These are phyloP conservation scores for Hetaerina titia DNA, from an alignment of 2,888 invertebrate genomes.

Conservation along the genomic window DNA sequence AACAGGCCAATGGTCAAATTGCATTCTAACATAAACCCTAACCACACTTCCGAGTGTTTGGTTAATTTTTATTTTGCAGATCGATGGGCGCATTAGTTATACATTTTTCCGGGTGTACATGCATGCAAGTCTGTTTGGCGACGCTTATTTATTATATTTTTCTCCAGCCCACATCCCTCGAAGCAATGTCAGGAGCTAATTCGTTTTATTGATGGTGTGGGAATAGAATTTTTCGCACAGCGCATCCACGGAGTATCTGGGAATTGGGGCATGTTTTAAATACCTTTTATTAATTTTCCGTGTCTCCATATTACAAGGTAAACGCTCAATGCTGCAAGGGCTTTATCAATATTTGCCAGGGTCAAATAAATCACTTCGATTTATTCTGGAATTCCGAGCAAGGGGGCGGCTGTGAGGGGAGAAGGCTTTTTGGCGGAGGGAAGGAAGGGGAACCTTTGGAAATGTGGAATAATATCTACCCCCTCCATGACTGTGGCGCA, in stretches of 20 bases:
- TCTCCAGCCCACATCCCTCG: not conserved
- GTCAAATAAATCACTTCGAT: constrained; percentile 24
- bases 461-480: not conserved
- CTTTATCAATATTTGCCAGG: constrained; percentile 34
- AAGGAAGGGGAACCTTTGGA: not conserved
- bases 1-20: too few species aligned
- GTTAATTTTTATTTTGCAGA: not conserved
- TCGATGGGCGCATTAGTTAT: not conserved
- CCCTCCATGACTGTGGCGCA: not conserved
- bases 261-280: constrained; percentile 2
- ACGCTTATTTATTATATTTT: not conserved
- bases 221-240: not conserved
- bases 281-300: not conserved
- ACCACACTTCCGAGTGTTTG: not conserved
- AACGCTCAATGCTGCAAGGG: not conserved
- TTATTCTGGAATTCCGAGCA: constrained; percentile 2
- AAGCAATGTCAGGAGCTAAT: not conserved
- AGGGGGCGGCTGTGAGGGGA: not conserved
- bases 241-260: not conserved
- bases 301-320: not conserved
- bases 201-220: constrained; percentile 23
- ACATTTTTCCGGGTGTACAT: not conserved
- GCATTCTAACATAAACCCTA: too few species aligned
- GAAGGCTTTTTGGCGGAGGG: not conserved
- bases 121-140: not conserved